phyloP scores from a whole-genome alignment of 2,797 vertebrate genomes.

The Pampus argenteus region DNA sequence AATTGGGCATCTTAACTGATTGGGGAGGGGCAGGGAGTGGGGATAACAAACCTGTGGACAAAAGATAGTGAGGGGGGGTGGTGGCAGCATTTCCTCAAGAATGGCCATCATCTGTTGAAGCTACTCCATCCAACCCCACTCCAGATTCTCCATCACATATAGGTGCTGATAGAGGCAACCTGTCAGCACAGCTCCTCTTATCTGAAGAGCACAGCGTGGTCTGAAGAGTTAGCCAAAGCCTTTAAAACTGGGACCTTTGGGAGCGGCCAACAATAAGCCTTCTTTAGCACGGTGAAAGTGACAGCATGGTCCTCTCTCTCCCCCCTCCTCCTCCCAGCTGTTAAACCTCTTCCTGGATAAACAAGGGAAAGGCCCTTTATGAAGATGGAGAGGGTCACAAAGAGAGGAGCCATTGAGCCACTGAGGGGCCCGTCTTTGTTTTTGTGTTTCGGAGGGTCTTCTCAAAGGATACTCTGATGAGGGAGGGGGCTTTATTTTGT shows the following conservation, averaged over 20 bases:
- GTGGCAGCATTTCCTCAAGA: conserved; percentile 64
- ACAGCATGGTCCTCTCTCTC: conserved; percentile 86
- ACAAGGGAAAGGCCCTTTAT: conserved; percentile 92
- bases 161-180: conserved; percentile 40
- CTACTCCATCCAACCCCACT: conserved; percentile 56
- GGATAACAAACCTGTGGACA: conserved; percentile 30
- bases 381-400: conserved; percentile 88
- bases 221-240: conserved; percentile 79
- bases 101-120: conserved; percentile 44
- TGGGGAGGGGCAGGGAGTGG: conserved; percentile 51
- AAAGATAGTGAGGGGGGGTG: conserved; percentile 19
- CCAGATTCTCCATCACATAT: conserved; percentile 56
- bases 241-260: conserved; percentile 82
- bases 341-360: conserved; percentile 92
- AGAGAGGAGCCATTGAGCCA: conserved; percentile 86
- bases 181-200: conserved; percentile 57
- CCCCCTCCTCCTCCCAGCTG: conserved; percentile 78
- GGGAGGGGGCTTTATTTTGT: conserved; percentile 88
- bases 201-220: conserved; percentile 58
- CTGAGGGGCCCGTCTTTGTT: conserved; percentile 91
- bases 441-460: conserved; percentile 86
- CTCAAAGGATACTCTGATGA: conserved; percentile 88
- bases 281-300: conserved; percentile 86
- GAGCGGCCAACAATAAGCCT: conserved; percentile 88
- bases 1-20: conserved; percentile 37